Percentiles rank a stretch among this genome's conserved stretches.
Evolutionary conservation across 2,113 vertebrate species (phyloP).

Genomic region (Pygoscelis adeliae): DNA sequence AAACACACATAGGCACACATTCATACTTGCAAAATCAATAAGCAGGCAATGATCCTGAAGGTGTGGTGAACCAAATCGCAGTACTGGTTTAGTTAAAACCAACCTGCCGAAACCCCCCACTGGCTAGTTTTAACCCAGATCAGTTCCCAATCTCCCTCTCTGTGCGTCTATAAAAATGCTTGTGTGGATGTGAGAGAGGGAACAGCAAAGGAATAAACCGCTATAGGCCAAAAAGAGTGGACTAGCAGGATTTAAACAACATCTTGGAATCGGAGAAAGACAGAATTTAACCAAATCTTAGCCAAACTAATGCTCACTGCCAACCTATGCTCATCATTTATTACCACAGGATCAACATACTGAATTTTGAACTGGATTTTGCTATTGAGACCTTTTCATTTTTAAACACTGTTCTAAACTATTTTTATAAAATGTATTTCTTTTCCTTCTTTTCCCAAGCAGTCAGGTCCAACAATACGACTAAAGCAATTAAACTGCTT

Average conservation of each 20-base stretch:
- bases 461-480: background rate
- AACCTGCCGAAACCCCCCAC: background rate
- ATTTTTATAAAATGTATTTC: background rate
- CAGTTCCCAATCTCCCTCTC: background rate
- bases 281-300: background rate
- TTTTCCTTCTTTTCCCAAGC: background rate
- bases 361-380: background rate
- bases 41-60: background rate
- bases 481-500: background rate
- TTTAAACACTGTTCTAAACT: background rate
- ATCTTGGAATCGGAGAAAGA: background rate
- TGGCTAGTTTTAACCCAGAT: background rate
- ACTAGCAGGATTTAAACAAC: background rate
- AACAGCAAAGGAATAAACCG: background rate
- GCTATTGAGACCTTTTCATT: background rate
- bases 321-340: background rate
- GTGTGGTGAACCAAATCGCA: background rate
- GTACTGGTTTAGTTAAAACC: background rate
- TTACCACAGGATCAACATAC: background rate
- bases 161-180: background rate
- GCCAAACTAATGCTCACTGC: background rate
- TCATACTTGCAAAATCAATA: fast-evolving
- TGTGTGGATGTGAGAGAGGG: fast-evolving
- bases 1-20: background rate
- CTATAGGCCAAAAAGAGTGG: background rate